Evolutionary conservation across 1,140 invertebrate species (phyloP).

Genomic region (Sitobion miscanthi): DNA sequence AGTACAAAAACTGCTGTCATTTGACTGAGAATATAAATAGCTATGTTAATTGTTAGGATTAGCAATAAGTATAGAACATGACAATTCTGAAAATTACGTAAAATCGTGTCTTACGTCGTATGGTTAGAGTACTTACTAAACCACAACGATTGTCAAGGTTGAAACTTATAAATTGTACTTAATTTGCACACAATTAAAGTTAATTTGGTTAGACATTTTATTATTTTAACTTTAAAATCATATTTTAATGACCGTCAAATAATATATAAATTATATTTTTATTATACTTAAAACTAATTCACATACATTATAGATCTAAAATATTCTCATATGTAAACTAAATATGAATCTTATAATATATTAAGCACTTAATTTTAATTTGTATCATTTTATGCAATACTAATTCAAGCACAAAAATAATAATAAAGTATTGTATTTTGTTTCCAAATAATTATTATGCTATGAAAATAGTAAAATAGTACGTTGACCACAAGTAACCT

Average conservation of each 20-base stretch:
- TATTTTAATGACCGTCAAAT: neutral
- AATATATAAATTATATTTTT: neutral
- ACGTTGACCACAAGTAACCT: neutral
- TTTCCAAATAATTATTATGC: neutral
- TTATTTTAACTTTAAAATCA: neutral
- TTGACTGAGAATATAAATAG: neutral
- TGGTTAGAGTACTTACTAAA: conserved; percentile 4
- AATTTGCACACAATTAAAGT: neutral
- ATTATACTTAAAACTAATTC: neutral
- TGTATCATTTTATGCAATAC: neutral
- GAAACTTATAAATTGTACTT: neutral
- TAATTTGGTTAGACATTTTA: neutral
- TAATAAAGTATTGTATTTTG: neutral
- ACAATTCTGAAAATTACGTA: conserved; percentile 16
- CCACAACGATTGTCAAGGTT: conserved; percentile 25
- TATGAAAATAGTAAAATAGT: neutral
- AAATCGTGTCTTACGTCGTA: neutral
- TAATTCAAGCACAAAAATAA: neutral
- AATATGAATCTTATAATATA: neutral
- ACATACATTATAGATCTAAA: neutral
- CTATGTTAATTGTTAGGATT: neutral
- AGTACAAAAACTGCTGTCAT: neutral
- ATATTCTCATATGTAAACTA: neutral
- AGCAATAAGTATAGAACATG: neutral
- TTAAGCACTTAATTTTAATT: neutral